Evolutionary conservation across 2,113 vertebrate genomes (phyloP).

Genomic region (Porphyrio hochstetteri): DNA sequence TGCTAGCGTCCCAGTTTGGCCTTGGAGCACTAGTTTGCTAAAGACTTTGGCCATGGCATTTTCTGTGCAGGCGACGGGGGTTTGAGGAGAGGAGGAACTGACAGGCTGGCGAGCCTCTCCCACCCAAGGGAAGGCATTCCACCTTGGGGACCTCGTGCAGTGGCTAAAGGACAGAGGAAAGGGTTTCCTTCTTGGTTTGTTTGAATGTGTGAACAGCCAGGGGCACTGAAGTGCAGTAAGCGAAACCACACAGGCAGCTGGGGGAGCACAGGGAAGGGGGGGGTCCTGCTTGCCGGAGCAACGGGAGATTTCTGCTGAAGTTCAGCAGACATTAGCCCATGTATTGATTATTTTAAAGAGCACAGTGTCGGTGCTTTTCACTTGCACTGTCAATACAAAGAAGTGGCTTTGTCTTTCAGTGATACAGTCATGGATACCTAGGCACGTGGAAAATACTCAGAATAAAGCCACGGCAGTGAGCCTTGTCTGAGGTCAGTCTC

Average conservation of each 20-base stretch:
- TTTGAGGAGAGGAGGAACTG: background rate
- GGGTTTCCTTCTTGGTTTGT: background rate
- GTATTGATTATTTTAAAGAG: background rate
- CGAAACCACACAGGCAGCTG: background rate
- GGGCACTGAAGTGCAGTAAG: background rate
- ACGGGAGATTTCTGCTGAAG: background rate
- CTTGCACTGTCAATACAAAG: background rate
- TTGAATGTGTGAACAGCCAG: background rate
- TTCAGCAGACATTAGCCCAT: background rate
- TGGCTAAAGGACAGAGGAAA: background rate
- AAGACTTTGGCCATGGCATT: background rate
- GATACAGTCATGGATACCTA: background rate
- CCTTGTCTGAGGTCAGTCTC: background rate
- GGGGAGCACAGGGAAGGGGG: background rate
- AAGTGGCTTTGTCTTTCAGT: background rate
- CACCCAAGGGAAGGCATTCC: fast-evolving
- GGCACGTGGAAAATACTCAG: background rate
- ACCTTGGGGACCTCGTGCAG: fast-evolving
- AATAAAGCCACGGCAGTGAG: background rate
- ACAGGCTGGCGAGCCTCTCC: background rate
- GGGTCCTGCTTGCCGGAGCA: background rate
- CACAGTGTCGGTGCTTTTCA: background rate
- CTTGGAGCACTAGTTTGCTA: background rate
- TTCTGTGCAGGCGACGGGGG: fast-evolving
- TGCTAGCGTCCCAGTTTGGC: too few species aligned